Conservation (phyloP, 1,140 invertebrate genomes). For the Calliphora vicina region DNA sequence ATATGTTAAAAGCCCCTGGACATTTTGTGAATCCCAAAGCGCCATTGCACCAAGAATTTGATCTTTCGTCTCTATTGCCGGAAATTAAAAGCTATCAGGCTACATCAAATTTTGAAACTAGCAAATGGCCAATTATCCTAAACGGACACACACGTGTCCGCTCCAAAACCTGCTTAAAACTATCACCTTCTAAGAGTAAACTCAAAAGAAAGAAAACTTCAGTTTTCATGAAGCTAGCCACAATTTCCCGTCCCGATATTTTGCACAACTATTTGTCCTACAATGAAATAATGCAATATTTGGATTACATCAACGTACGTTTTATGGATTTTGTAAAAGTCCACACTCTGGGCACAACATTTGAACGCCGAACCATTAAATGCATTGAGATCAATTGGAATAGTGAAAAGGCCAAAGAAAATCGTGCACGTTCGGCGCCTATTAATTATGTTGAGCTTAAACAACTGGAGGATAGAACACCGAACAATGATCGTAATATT, state of each 20-base stretch:
- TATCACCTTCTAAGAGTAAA: background rate
- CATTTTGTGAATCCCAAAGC: background rate
- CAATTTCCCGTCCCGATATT: slow-evolving; percentile 46
- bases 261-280: slow-evolving; percentile 55
- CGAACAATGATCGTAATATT: slow-evolving; percentile 45
- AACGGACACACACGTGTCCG: background rate
- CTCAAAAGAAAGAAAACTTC: background rate
- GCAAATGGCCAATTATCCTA: background rate
- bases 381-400: slow-evolving; percentile 66
- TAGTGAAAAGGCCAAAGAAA: slow-evolving; percentile 29
- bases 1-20: background rate
- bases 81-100: background rate
- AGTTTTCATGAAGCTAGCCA: background rate
- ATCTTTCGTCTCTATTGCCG: background rate
- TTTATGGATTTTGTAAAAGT: slow-evolving; percentile 64
- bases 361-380: slow-evolving; percentile 66
- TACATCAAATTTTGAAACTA: background rate
- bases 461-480: background rate
- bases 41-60: background rate
- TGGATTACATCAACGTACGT: slow-evolving; percentile 60
- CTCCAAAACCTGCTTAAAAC: background rate
- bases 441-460: background rate
- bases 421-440: background rate
- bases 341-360: slow-evolving; percentile 66
- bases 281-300: slow-evolving; percentile 58